Base-by-base conservation (phyloP, 2,113 vertebrate species). In the Poecile atricapillus region DNA sequence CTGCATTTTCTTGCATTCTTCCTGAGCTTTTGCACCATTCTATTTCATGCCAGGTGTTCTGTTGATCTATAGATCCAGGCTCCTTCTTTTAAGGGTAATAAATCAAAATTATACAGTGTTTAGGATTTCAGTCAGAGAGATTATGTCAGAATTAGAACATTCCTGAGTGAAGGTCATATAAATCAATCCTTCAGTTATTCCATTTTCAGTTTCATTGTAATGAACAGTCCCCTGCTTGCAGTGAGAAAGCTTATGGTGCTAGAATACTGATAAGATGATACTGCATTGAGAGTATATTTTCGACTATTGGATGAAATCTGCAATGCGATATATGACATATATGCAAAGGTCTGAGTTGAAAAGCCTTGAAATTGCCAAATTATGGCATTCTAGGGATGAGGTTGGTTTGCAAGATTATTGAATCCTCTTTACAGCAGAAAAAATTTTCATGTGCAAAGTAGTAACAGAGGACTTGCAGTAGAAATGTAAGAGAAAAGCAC, bases 241-340 rank as follows among this genome's bases (percentile, higher is more conserved):
- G 93, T 68, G 89, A 90, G 86, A 90, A 88, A 81, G 96, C 94
- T 94, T 94, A 96, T 97, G 96, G 94, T 79, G 83, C 77, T 87
- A 12, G 96, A 97, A 97, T 97, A 96, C 96, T 96, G 96, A 97
- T 96, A 90, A 97, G 96, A 94, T 93, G 95, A 90, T 97, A 91
- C 53, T 96, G 90, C 88, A 96, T 94, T 96, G 93, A 82, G 86
- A 93, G 83, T 89, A 92, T 88, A 93, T 97, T 96, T 97, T 95
- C 31, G 0, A 62, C 88, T 87, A 83, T 46, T 95, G 93, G 83
- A 92, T 91, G 92, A 93, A 96, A 94, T 96, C 95, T 96, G 90
- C 95, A 97, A 76, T 95, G 94, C 73, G 27, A 96, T 97, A 71
- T 43, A 56, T 95, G 83, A 82, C 95, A 94, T 60, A 46, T 12